Base-by-base conservation (phyloP, 2,113 vertebrate genomes). In the Cavia aperea region DNA sequence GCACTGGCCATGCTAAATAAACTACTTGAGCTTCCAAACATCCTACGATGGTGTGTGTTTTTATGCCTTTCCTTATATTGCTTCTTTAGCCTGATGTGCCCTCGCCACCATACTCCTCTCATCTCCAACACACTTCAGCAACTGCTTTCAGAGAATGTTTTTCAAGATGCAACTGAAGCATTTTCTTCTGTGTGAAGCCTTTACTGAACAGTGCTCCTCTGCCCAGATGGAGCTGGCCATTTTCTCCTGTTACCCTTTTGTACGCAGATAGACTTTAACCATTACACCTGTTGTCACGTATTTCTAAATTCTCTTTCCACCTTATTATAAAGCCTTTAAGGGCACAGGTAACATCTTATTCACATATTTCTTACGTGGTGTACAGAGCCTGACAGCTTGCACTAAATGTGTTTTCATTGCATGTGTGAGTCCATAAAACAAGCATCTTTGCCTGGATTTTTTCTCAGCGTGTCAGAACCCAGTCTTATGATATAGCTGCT, bases 161-260 rank as follows among this genome's bases (percentile, higher is more conserved):
- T 95, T 93, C 7, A 84, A 70, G 66, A 78, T 46, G 62, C 79
- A 49, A 33, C 70, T 24, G 85, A 93, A 96, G 58, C 68, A 77
- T 78, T 24, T 86, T 73, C 46, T 75, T 1, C 58, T 56, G 14
- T 58, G 6, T 54, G 89, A 84, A 75, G 43, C 36, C 13, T 91
- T 94, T 88, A 24, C 39, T 85, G 79, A 54, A 62, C 19, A 70
- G 10, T 36, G 39, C 6, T 7, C 18, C 13, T 88, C 54, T 75
- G 39, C 39, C 11, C 29, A 68, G 14, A n/a, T 19, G 63, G 39
- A 54, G 39, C 11, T 78, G 66, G 63, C 31, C 13, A 5, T 88
- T 88, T 33, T 88, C 58, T 89, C 9, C 26, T 86, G 21, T 65
- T 82, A 62, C n/a, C 54, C 13, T 86, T 90, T 58, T 63, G 33